Conservation (phyloP, 2,888 invertebrate species). For the Tetropium fuscum region DNA sequence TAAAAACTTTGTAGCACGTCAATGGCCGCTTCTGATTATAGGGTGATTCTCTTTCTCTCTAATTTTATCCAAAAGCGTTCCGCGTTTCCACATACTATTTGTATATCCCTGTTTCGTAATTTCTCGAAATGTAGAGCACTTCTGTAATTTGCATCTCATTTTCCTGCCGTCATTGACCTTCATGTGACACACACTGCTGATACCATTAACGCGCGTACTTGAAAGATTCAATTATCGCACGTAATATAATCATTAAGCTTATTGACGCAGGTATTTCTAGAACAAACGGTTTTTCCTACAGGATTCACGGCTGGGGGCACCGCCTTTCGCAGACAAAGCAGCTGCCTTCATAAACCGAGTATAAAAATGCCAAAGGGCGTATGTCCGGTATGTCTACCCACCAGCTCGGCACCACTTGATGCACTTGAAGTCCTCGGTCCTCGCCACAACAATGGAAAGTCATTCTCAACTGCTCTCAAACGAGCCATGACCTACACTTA, state of each 20-base stretch:
- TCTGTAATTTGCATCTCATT: constrained; percentile 6
- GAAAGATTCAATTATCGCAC: constrained; percentile 18
- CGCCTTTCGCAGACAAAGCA: constrained; percentile 44
- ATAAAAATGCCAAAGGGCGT: constrained; percentile 29
- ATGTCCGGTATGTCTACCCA: constrained; percentile 29
- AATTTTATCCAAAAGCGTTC: neutral
- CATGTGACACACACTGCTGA: neutral
- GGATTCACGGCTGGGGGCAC: constrained; percentile 45
- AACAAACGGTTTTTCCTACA: constrained; percentile 28
- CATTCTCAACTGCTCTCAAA: constrained; percentile 2
- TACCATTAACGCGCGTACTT: constrained; percentile 21
- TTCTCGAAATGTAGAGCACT: neutral
- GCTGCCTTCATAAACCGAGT: constrained; percentile 22
- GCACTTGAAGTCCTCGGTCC: constrained; percentile 29
- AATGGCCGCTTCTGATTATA: no score
- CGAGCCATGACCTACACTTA: constrained; percentile 26
- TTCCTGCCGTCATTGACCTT: constrained; percentile 19
- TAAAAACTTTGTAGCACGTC: no score
- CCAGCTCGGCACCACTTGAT: constrained; percentile 25
- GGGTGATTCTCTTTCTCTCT: neutral
- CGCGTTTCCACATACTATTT: neutral
- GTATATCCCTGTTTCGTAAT: no score
- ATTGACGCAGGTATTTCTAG: constrained; percentile 20
- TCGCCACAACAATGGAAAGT: constrained; percentile 22
- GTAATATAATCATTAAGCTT: constrained; percentile 23